Percentiles rank a stretch among this genome's conserved stretches.
phyloP scores from a whole-genome alignment of 2,888 invertebrate genomes.

The Caenorhabditis sp. region DNA sequence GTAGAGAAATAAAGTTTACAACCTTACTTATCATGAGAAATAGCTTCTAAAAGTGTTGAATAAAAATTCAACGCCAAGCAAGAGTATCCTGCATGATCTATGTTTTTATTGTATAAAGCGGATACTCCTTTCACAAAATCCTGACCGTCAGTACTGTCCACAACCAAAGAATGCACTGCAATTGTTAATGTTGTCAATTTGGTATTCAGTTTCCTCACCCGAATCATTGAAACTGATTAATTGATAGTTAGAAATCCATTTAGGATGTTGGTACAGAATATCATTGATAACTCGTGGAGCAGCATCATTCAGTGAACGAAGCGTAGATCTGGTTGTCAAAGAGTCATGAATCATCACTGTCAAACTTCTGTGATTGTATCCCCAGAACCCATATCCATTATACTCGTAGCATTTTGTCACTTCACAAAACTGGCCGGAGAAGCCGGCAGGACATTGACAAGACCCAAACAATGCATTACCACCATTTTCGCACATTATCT shows the following conservation, averaged over 20 bases:
- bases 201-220: not conserved
- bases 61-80: conserved; percentile 65
- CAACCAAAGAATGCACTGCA: conserved; percentile 22
- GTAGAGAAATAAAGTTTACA: not conserved
- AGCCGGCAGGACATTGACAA: conserved; percentile 67
- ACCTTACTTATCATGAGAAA: conserved; percentile 54
- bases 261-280: conserved; percentile 64
- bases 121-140: conserved; percentile 52
- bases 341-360: conserved; percentile 69
- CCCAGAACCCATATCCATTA: conserved; percentile 57
- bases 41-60: conserved; percentile 54
- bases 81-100: conserved; percentile 53
- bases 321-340: conserved; percentile 63
- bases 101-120: conserved; percentile 43
- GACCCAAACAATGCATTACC: conserved; percentile 66
- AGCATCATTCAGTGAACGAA: conserved; percentile 67
- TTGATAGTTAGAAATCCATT: conserved; percentile 69
- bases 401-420: conserved; percentile 49
- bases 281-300: conserved; percentile 66
- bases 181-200: not conserved
- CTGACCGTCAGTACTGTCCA: conserved; percentile 48
- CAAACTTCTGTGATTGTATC: conserved; percentile 61
- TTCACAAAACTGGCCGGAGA: conserved; percentile 69
- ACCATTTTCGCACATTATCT: conserved; percentile 64
- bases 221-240: conserved; percentile 67